Base-by-base conservation (phyloP, 2,888 invertebrate species). In the Hyposoter dolosus region DNA sequence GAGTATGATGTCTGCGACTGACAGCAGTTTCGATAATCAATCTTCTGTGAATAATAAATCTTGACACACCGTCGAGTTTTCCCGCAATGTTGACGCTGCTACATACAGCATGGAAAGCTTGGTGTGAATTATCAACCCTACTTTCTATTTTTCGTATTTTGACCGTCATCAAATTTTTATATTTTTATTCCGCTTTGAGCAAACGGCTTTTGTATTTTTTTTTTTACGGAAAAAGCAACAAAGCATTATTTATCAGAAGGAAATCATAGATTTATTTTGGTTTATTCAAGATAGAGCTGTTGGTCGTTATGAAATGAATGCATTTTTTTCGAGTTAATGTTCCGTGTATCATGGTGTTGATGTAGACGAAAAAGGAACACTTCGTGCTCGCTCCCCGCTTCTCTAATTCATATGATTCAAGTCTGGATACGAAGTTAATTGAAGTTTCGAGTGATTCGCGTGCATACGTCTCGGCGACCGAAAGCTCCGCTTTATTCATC, bases 391-490 rank as follows among this genome's bases (percentile, higher is more conserved):
- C 63, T 32, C 71, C 40, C 40, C 32, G 19, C 47, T 60, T 71
- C 60, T 63, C 19, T 45, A 35, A 60, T 45, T 71, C 60, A 19
- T 65, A 65, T 32, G 19, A 60, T 45, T 69, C 60, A 45, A 17
- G 10, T 23, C 15, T 79, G 35, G 43, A 28, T 43, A 53, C 45
- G 35, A 63, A 65, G 69, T 60, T 81, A 81, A 81, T 81, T 82
- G 82, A 82, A 82, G 75, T 82, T 68, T 82, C 75, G 60, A 68
- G 75, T 75, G 23, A 28, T 74, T 56, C 75, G 75, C 47, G 68
- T 75, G 68, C 68, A 66, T 56, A 45, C 40, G 47, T 23, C 75
- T 35, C 17, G 56, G n/a, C 40, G 28, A 56, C 56, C 32, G 32
- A 47, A 35, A 82, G 60, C 66, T 75, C 35, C 68, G 47, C 74